Percentiles rank a stretch among this genome's conserved stretches.
Evolutionary conservation across 2,113 vertebrate genomes (phyloP).

Genomic region (Chlamydotis undulata): DNA sequence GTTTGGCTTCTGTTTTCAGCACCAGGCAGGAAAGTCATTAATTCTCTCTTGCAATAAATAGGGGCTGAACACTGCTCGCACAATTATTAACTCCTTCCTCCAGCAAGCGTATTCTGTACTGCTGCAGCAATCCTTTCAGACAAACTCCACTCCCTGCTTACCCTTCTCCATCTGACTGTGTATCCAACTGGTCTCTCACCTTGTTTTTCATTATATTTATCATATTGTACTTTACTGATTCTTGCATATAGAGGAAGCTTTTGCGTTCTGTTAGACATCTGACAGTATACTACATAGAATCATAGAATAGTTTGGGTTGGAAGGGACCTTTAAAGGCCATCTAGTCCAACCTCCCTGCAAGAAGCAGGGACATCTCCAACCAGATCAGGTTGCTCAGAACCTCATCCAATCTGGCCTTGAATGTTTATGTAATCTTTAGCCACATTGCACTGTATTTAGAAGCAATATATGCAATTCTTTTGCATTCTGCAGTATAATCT

Average conservation of each 20-base stretch:
- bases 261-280: background rate
- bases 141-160: background rate
- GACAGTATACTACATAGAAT: background rate
- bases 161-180: background rate
- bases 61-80: background rate
- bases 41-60: constrained; percentile 30
- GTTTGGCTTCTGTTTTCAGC: constrained; percentile 53
- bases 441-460: background rate
- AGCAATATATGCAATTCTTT: background rate
- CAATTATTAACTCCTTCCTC: constrained; percentile 53
- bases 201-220: background rate
- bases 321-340: too few species aligned
- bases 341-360: too few species aligned
- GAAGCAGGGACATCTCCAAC: too few species aligned
- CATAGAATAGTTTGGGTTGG: too few species aligned
- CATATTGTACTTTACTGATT: background rate
- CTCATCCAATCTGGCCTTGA: too few species aligned
- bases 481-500: background rate
- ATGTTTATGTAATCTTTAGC: background rate
- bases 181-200: background rate
- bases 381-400: too few species aligned
- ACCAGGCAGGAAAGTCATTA: constrained; percentile 40
- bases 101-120: background rate
- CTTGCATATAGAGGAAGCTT: background rate
- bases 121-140: background rate